Conservation (phyloP, 2,797 vertebrate species). For the Cryptoblepharus egeriae region DNA sequence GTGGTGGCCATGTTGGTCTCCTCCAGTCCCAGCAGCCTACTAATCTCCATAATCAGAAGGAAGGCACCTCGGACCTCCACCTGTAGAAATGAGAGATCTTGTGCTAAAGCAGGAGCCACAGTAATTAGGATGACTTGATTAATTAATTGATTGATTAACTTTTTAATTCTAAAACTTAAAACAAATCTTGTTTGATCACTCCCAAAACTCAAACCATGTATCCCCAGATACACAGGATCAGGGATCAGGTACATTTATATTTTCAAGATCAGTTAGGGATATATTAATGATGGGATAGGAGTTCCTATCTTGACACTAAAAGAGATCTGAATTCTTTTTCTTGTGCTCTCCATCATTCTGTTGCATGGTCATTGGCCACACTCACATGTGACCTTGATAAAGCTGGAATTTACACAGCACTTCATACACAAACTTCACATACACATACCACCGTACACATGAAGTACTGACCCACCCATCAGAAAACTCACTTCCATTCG, state of each 20-base stretch:
- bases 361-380: too few species aligned
- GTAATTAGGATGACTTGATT: not conserved
- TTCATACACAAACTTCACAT: too few species aligned
- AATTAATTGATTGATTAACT: too few species aligned
- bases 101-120: not conserved
- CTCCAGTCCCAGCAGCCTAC: slow-evolving; percentile 81
- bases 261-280: too few species aligned
- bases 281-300: not conserved
- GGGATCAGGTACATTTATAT: too few species aligned
- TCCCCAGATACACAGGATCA: too few species aligned
- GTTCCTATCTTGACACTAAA: not conserved
- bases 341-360: not conserved
- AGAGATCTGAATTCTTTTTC: too few species aligned
- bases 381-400: too few species aligned
- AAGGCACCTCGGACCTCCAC: slow-evolving; percentile 83
- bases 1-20: slow-evolving; percentile 79
- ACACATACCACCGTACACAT: too few species aligned
- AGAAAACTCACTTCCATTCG: slow-evolving; percentile 83
- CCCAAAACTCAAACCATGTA: not conserved
- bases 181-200: too few species aligned
- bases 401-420: too few species aligned
- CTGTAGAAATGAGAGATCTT: slow-evolving; percentile 57
- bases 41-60: slow-evolving; percentile 83
- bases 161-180: not conserved
- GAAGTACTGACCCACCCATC: not conserved